Evolutionary conservation across 1,140 invertebrate genomes (phyloP).

Genomic region (Pentalonia nigronervosa): DNA sequence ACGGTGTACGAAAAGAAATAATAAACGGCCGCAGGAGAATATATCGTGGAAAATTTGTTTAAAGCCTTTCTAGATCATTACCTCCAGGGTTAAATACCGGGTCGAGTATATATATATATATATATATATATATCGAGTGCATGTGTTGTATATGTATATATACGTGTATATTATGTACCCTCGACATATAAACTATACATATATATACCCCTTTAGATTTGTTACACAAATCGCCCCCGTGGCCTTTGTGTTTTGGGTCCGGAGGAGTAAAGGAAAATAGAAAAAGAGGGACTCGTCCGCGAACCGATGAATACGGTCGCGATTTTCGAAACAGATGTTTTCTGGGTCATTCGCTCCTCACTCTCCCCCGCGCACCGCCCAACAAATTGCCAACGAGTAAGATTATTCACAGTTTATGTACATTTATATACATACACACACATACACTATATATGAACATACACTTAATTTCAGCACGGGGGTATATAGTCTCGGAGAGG

Average conservation of each 20-base stretch:
- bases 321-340: constrained; percentile 58
- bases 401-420: constrained; percentile 50
- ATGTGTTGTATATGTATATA: not conserved
- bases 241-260: constrained; percentile 44
- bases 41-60: constrained; percentile 47
- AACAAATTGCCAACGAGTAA: constrained; percentile 40
- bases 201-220: constrained; percentile 38
- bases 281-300: constrained; percentile 33
- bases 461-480: not conserved
- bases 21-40: constrained; percentile 42
- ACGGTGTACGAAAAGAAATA: constrained; percentile 21
- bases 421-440: not conserved
- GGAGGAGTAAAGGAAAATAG: constrained; percentile 24
- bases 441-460: not conserved
- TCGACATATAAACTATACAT: not conserved
- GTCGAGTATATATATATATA: not conserved
- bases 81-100: constrained; percentile 37
- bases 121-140: not conserved
- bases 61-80: constrained; percentile 58
- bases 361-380: not conserved
- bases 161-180: not conserved
- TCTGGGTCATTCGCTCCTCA: constrained; percentile 16
- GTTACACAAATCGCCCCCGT: constrained; percentile 56
- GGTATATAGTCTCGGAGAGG: constrained; percentile 14
- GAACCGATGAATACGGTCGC: constrained; percentile 31